Evolutionary conservation across 2,113 vertebrate species (phyloP).

Genomic region (Coreoperca whiteheadi): DNA sequence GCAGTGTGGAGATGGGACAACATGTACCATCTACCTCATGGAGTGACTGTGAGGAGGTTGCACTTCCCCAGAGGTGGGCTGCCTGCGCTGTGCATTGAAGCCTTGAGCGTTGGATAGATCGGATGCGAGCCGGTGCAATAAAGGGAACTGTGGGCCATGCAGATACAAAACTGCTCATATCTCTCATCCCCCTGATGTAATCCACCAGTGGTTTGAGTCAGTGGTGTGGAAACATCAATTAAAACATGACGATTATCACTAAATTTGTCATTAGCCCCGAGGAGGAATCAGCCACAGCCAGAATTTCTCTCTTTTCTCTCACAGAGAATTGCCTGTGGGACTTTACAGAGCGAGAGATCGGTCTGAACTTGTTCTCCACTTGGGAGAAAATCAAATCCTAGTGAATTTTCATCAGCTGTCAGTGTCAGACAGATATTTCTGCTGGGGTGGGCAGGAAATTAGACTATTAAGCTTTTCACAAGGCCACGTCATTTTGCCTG

Average conservation of each 20-base stretch:
- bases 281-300: slow-evolving; percentile 56
- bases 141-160: slow-evolving; percentile 35
- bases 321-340: slow-evolving; percentile 63
- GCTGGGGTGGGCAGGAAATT: slow-evolving; percentile 92
- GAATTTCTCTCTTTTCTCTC: slow-evolving; percentile 40
- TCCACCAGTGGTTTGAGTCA: slow-evolving; percentile 72
- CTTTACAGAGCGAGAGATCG: slow-evolving; percentile 75
- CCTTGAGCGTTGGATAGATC: slow-evolving; percentile 51
- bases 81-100: slow-evolving; percentile 46
- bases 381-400: slow-evolving; percentile 88
- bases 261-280: slow-evolving; percentile 77
- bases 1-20: slow-evolving; percentile 40
- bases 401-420: slow-evolving; percentile 93
- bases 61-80: slow-evolving; percentile 44
- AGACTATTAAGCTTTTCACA: slow-evolving; percentile 93
- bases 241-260: slow-evolving; percentile 81
- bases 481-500: slow-evolving; percentile 84
- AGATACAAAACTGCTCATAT: slow-evolving; percentile 55
- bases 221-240: slow-evolving; percentile 81
- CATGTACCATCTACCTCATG: slow-evolving; percentile 53
- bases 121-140: slow-evolving; percentile 27
- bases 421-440: slow-evolving; percentile 89
- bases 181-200: slow-evolving; percentile 66
- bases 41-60: slow-evolving; percentile 56
- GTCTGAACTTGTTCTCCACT: slow-evolving; percentile 87